Conservation (phyloP, 2,113 vertebrate species). For the Leptobrachium ailaonicum region DNA sequence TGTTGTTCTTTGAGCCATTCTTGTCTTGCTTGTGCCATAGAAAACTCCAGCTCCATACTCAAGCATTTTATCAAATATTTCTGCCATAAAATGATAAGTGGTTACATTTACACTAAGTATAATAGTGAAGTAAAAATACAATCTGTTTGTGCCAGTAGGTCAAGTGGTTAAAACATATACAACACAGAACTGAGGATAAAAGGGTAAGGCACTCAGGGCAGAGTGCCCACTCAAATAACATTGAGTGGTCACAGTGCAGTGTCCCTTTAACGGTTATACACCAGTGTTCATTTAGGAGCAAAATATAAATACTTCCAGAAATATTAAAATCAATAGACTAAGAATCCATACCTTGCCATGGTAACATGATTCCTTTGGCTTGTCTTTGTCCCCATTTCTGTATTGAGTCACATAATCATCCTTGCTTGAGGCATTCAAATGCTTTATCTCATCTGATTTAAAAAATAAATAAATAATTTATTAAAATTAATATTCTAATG, state of each 20-base stretch:
- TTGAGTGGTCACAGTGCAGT: no score
- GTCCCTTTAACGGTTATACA: no score
- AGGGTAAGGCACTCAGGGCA: no score
- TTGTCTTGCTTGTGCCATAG: slow-evolving; percentile 66
- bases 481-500: background rate
- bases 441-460: slow-evolving; percentile 3
- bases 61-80: slow-evolving; percentile 42
- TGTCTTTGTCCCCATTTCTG: background rate
- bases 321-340: no score
- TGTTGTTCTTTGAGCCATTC: slow-evolving; percentile 70
- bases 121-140: background rate
- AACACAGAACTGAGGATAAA: no score
- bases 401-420: background rate
- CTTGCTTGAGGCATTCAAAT: background rate
- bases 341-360: slow-evolving; percentile 15
- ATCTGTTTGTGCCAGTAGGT: no score
- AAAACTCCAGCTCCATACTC: slow-evolving; percentile 62
- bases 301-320: no score
- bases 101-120: background rate
- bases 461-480: background rate
- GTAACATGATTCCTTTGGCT: background rate
- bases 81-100: slow-evolving; percentile 31
- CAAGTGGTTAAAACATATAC: no score
- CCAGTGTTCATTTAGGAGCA: no score
- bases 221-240: no score